Base-by-base conservation (phyloP, 2,888 invertebrate species). In the Sesia apiformis region DNA sequence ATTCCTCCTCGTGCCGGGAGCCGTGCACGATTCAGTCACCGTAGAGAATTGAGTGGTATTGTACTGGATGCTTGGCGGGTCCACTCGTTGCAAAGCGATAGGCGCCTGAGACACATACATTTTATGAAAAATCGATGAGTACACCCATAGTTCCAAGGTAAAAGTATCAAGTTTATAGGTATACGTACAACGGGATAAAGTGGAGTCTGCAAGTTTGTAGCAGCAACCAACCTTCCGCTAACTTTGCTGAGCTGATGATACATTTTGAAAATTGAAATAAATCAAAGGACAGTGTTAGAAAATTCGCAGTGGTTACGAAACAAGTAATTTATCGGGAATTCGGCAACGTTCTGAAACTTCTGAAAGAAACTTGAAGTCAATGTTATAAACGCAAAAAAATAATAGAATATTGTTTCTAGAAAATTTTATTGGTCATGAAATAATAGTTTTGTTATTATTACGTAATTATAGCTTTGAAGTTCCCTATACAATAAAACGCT, bases 181-280 rank as follows among this genome's bases (percentile, higher is more conserved):
- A 57, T 64, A 81, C 85, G 76, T 79, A 89, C 89, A 75, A 89
- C 73, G 50, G 89, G 89, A 63, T 80, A 87, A 49, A 90, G 79
- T 65, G 90, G 90, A 53, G 70, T 75, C 64, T 90, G 90, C 58
- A 89, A 65, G 62, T 84, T 70, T 41, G 79, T 67, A 53, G 90
- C 74, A 57, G 82, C 73, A 6, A 86, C 74, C 57, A 90, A 74
- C 70, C 90, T 81, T 59, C 90, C 90, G 53, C 86, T 79, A 52
- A 81, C 61, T 78, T 70, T 83, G 74, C 80, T 78, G 46, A 88
- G 70, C 75, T 89, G 88, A 64, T 90, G 84, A 67, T 85, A 90
- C 90, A 90, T 90, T 70, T 78, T 82, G 56, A 43, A 56, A 59
- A 53, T 60, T 49, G 43, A 53, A 56, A 56, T 53, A 54, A 53